Evolutionary conservation across 2,113 vertebrate genomes (phyloP).

Genomic region (Eudyptes chrysolophus): DNA sequence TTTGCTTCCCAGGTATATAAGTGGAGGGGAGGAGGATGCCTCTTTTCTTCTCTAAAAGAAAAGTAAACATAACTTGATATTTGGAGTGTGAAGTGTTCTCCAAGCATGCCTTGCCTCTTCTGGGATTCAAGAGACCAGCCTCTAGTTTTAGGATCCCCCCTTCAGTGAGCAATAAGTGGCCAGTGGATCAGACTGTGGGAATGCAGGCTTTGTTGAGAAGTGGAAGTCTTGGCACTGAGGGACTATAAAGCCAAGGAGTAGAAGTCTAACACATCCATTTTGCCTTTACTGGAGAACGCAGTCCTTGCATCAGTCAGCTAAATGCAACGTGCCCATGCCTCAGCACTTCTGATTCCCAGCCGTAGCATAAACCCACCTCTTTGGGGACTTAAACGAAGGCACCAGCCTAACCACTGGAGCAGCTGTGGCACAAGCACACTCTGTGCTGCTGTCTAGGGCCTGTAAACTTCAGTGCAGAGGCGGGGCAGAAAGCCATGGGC

Average conservation of each 20-base stretch:
- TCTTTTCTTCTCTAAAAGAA: not conserved
- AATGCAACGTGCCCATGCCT: fast-evolving
- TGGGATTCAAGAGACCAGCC: not conserved
- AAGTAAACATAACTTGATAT: not conserved
- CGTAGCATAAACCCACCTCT: fast-evolving
- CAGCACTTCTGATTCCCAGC: not conserved
- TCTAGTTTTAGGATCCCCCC: not conserved
- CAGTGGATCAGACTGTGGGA: not conserved
- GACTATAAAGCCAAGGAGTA: not conserved
- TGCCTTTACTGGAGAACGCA: not conserved
- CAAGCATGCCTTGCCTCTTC: not conserved
- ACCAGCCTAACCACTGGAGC: not conserved
- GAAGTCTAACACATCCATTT: not conserved
- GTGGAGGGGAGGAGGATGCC: not conserved
- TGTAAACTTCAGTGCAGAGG: not conserved
- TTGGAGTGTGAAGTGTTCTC: not conserved
- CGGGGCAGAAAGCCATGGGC: not conserved
- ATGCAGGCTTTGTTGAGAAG: not conserved
- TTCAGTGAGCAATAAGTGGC: not conserved
- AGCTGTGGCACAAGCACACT: not conserved
- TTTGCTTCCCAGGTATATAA: not conserved
- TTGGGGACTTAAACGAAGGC: not conserved
- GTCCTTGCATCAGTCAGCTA: not conserved
- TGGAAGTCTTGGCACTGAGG: not conserved
- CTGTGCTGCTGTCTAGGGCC: not conserved